phyloP scores from a whole-genome alignment of 2,888 invertebrate species.

The Pristionchus mayeri region DNA sequence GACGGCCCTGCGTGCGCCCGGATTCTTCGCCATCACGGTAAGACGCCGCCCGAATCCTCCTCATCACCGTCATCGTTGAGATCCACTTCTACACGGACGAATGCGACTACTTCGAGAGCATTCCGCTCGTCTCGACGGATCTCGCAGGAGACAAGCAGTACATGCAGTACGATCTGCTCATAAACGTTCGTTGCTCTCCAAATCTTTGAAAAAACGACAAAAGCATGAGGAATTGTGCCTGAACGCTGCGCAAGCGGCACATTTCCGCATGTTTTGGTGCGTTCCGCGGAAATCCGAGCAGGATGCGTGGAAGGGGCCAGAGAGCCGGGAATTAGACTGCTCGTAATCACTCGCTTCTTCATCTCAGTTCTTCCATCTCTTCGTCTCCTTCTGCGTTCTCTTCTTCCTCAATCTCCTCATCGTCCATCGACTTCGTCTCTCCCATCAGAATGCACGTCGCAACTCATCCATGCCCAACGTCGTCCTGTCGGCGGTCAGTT shows the following conservation, averaged over 20 bases:
- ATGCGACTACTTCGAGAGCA: slow-evolving; percentile 48
- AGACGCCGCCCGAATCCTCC: neutral
- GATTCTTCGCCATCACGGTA: slow-evolving; percentile 53
- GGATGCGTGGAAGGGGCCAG: no score
- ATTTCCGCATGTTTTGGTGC: no score
- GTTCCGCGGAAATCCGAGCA: no score
- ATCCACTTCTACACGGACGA: neutral
- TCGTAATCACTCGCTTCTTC: neutral
- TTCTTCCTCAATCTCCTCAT: slow-evolving; percentile 63
- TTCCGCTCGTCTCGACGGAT: slow-evolving; percentile 23
- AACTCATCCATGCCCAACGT: slow-evolving; percentile 60
- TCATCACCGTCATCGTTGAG: neutral
- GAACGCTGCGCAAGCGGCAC: no score
- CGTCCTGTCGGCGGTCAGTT: slow-evolving; percentile 35
- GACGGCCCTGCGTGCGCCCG: slow-evolving; percentile 56
- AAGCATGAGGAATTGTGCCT: no score
- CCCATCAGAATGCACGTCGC: slow-evolving; percentile 63
- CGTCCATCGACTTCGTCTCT: slow-evolving; percentile 60
- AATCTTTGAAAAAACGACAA: neutral
- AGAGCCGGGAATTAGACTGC: no score
- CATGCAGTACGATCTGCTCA: slow-evolving; percentile 36
- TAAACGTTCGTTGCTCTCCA: neutral
- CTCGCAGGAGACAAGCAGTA: neutral
- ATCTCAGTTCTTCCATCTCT: slow-evolving; percentile 68
- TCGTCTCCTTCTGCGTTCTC: slow-evolving; percentile 66